phyloP scores from a whole-genome alignment of 1,140 invertebrate genomes.

The Drosophila lowei region DNA sequence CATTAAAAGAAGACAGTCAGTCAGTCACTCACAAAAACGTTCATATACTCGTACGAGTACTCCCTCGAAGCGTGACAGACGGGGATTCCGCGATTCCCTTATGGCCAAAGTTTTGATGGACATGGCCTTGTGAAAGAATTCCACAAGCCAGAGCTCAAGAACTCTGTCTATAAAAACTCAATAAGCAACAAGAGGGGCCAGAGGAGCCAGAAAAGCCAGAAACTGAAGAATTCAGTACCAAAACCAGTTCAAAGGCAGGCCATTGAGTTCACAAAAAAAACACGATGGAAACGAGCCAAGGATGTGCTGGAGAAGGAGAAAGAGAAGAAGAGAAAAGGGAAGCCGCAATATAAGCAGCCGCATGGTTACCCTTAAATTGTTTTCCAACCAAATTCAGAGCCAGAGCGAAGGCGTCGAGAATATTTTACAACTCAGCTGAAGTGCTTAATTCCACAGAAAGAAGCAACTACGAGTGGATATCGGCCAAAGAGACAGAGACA shows the following conservation, averaged over 20 bases:
- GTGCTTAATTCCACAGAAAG: slow-evolving; percentile 73
- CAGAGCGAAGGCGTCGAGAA: slow-evolving; percentile 47
- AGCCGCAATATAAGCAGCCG: slow-evolving; percentile 33
- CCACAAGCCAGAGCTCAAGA: slow-evolving; percentile 4
- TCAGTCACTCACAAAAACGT: too few species aligned
- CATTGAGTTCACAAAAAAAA: slow-evolving; percentile 36
- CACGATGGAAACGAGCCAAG: slow-evolving; percentile 21
- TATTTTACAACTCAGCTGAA: slow-evolving; percentile 76
- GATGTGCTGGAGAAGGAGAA: slow-evolving; percentile 9
- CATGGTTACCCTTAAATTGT: slow-evolving; percentile 74
- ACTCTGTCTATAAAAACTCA: slow-evolving; percentile 58
- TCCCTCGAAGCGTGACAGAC: slow-evolving; percentile 5
- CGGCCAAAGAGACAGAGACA: neutral
- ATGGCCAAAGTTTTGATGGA: slow-evolving; percentile 40
- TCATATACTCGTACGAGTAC: slow-evolving; percentile 1
- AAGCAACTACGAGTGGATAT: slow-evolving; percentile 2
- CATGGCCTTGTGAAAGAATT: slow-evolving; percentile 18
- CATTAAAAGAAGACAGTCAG: too few species aligned
- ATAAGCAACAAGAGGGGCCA: slow-evolving; percentile 27
- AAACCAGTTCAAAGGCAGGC: slow-evolving; percentile 19
- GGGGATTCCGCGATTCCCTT: slow-evolving; percentile 19
- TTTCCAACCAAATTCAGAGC: slow-evolving; percentile 66
- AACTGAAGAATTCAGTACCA: neutral
- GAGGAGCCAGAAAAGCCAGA: neutral
- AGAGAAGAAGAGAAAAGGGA: neutral